Conservation (phyloP, 2,888 invertebrate genomes). For the Nomada flava region DNA sequence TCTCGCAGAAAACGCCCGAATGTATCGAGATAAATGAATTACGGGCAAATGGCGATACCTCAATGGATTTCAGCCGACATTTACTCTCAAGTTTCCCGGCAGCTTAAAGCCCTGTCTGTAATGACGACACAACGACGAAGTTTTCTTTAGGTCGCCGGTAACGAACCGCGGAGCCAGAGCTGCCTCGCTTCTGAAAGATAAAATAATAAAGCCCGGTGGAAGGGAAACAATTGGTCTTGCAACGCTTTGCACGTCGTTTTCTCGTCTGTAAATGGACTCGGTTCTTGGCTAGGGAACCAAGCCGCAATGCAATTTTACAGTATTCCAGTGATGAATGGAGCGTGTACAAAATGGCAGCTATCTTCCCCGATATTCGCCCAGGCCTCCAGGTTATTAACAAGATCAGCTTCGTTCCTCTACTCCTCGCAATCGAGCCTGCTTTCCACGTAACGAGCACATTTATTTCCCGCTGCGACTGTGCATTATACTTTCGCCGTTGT, state of each 20-base stretch:
- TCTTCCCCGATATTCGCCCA: constrained; percentile 56
- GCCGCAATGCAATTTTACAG: constrained; percentile 70
- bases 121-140: constrained; percentile 22
- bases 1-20: not conserved
- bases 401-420: constrained; percentile 37
- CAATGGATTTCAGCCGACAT: constrained; percentile 15
- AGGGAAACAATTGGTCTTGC: constrained; percentile 46
- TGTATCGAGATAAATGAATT: not conserved
- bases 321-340: constrained; percentile 61
- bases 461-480: not conserved
- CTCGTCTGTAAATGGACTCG: constrained; percentile 37
- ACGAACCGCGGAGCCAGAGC: not conserved
- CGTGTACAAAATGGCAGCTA: constrained; percentile 52
- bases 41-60: not conserved
- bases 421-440: constrained; percentile 14
- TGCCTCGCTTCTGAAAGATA: constrained; percentile 23
- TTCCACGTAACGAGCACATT: constrained; percentile 6
- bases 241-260: constrained; percentile 64
- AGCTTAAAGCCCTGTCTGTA: constrained; percentile 19
- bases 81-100: constrained; percentile 34
- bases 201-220: constrained; percentile 39
- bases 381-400: constrained; percentile 53
- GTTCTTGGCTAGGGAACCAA: constrained; percentile 37
- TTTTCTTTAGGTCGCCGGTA: not conserved
- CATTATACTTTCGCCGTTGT: too few species aligned